Evolutionary conservation across 2,797 vertebrate species (phyloP), one percentile per base, ranked within the genome.

Genomic region (Lepilemur ruficaudatus): DNA sequence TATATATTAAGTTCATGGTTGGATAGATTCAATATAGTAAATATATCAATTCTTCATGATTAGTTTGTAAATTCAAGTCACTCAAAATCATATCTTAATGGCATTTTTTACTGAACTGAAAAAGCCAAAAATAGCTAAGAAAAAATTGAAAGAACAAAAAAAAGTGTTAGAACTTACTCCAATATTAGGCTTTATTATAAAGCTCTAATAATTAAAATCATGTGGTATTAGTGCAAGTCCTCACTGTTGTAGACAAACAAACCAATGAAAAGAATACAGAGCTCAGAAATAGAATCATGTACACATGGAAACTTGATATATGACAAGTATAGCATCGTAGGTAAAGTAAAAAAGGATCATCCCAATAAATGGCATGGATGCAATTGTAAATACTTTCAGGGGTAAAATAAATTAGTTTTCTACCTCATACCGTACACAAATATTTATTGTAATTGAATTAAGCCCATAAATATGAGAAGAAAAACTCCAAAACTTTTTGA

Each of bases 111-210:
- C 48, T 48, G 32, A 72, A 83, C 5, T 46, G 59, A 73, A 91
- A 69, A 28, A 38, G 52, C 30, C 23, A 78, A 94, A n/a, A 76
- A 63, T 63, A 70, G 55, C 72, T 65, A 70, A 89, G 84, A 84
- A 73, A 87, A 35, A 23, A 13, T 23, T 63, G 28, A 79, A 85
- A 73, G 41, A 57, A 35, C 22, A 67, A 67, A 41, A 76, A 15
- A n/a, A 84, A 95, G 41, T 48, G 6, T 6, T 69, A 35, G 4
- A 17, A 55, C 7, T 70, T 67, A 59, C 2, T 79, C 32, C 81
- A 48, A 83, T 83, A 73, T 67, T 28, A 94, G 79, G 35, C 18
- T 93, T 73, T 87, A 65, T 91, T 67, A 93, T 93, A 14, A 95
- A 83, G 70, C 35, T 88, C 59, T 55, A n/a, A 28, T 84, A 75